These are phyloP conservation scores for Phyllotreta cruciferae DNA, from an alignment of 2,888 invertebrate genomes.

Conservation along the genomic window DNA sequence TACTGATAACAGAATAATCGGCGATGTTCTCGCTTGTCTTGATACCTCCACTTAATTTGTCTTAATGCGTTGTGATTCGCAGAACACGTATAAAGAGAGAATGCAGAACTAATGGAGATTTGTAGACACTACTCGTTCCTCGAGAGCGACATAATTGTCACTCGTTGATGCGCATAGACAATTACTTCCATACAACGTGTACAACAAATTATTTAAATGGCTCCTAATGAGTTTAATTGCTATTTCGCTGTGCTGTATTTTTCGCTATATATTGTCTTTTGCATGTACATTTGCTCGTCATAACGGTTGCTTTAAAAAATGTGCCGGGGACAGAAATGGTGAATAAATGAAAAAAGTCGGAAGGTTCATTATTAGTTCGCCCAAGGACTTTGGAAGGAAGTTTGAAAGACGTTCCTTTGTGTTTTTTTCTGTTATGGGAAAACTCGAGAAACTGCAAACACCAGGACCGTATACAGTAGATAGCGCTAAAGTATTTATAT, in stretches of 20 bases:
- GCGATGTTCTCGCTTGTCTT: slow-evolving; percentile 15
- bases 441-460: slow-evolving; percentile 3
- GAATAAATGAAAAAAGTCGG: slow-evolving; percentile 16
- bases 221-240: slow-evolving; percentile 1
- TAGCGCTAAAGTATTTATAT: too few species aligned
- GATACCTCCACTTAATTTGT: slow-evolving; percentile 24
- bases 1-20: slow-evolving; percentile 14
- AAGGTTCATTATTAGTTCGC: slow-evolving; percentile 17
- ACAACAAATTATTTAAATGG: too few species aligned
- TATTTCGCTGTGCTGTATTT: slow-evolving; percentile 3
- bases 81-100: slow-evolving; percentile 17
- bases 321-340: background rate
- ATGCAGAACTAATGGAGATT: slow-evolving; percentile 17
- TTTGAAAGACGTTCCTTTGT: slow-evolving; percentile 16
- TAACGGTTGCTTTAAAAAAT: too few species aligned
- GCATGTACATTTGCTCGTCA: too few species aligned
- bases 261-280: slow-evolving; percentile 2
- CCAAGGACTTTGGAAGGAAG: slow-evolving; percentile 10
- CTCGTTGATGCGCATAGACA: slow-evolving; percentile 48
- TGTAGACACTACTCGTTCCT: slow-evolving; percentile 12
- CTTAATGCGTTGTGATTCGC: slow-evolving; percentile 12
- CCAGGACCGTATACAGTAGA: background rate
- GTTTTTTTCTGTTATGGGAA: slow-evolving; percentile 21
- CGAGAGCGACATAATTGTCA: slow-evolving; percentile 45
- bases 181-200: slow-evolving; percentile 25